Evolutionary conservation across 35 echinoderm and acorn worm genomes (phyloP), one percentile per base, ranked within the genome.

Genomic region (Strongylocentrotus purpuratus): DNA sequence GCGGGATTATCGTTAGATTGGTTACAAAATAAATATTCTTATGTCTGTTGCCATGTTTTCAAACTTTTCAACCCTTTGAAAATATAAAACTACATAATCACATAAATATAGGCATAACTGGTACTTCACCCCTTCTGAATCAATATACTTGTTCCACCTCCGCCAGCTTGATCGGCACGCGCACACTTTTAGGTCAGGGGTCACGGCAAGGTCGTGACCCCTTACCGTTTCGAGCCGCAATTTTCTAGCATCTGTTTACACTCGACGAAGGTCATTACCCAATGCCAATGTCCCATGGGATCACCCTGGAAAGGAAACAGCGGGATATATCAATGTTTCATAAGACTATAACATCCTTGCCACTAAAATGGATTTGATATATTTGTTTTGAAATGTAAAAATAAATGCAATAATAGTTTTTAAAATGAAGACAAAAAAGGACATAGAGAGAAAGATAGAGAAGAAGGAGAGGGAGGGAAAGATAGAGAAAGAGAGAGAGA

Each of bases 221-320:
- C 33, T 89, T 31, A 33, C 87, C 20, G 87, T 31, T 45, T 46
- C 87, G 12, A 89, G 87, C 87, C 87, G 45, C 32, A 89, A 45
- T 20, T 89, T 33, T 41, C 32, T 33, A 46, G 87, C 87, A 46
- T 89, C 87, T 89, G 87, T 89, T 89, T 89, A 89, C 87, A 89
- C 87, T 89, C 45, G 87, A 89, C 87, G 87, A 89, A 89, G 87
- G 87, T 89, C 87, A 89, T 45, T 46, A 89, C 87, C 87, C 87
- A 89, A 89, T 7, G 33, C 33, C 5, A 33, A 17, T 5, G 4
- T 89, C 87, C 45, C 87, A 89, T 45, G 87, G 31, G 87, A 45
- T 45, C 8, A 45, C 87, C 87, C 87, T 33, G 33, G 87, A 46
- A 10, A 89, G 45, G 33, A 89, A 89, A 89, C 87, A 33, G 33